Evolutionary conservation across 30 jellyfish, hydroid and myxozoan species (phyloP).

Genomic region (Chrysaora quinquecirrha): DNA sequence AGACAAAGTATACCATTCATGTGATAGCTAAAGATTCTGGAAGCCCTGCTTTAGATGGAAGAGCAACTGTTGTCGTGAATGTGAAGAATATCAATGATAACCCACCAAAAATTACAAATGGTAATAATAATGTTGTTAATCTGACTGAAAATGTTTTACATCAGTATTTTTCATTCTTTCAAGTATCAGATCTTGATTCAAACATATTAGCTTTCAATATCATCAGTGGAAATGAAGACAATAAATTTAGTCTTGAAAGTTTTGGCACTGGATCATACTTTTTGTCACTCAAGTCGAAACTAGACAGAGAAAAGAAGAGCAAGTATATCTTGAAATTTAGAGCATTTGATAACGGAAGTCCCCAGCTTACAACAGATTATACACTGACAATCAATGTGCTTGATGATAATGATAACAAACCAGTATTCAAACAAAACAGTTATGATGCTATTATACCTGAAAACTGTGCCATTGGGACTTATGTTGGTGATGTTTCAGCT

Average conservation of each 20-base stretch:
- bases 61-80: slow-evolving; percentile 66
- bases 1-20: slow-evolving; percentile 24
- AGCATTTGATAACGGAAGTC: slow-evolving; percentile 77
- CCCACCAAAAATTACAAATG: slow-evolving; percentile 30
- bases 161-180: neutral
- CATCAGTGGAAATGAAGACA: slow-evolving; percentile 34
- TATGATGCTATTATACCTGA: slow-evolving; percentile 38
- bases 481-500: slow-evolving; percentile 63
- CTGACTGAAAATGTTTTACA: slow-evolving; percentile 46
- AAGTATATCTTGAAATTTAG: slow-evolving; percentile 30
- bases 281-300: slow-evolving; percentile 16
- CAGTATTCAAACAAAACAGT: slow-evolving; percentile 18
- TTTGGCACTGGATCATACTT: neutral
- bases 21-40: slow-evolving; percentile 87
- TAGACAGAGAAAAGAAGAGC: slow-evolving; percentile 66
- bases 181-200: slow-evolving; percentile 64
- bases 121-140: neutral
- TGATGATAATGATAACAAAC: slow-evolving; percentile 82
- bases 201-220: slow-evolving; percentile 24
- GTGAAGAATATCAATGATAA: slow-evolving; percentile 85
- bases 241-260: neutral
- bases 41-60: slow-evolving; percentile 62
- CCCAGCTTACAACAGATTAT: slow-evolving; percentile 41
- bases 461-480: slow-evolving; percentile 53
- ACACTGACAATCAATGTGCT: slow-evolving; percentile 17